Evolutionary conservation across 1,140 invertebrate species (phyloP), one percentile per base, ranked within the genome.

Genomic region (Gryllus bimaculatus): DNA sequence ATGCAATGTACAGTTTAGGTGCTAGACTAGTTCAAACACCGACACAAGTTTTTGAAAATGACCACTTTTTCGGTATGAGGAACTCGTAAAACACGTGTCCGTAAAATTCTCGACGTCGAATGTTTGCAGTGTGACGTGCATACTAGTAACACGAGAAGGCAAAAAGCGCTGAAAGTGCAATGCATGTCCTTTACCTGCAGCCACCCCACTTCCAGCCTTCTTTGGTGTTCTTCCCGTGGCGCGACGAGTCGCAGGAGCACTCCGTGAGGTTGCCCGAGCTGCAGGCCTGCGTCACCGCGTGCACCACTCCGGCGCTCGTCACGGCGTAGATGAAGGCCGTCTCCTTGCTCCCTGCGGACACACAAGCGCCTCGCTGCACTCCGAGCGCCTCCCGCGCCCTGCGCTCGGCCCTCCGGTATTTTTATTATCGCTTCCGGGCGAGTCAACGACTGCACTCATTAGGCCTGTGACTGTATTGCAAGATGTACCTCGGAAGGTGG

Each of bases 171-270:
- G 26, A 5, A 1, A 39, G 26, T 5, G 26, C 26, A 39, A 39
- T 39, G 26, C 26, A 39, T 39, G 1, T 39, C 26, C 26, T 1
- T 39, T 83, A 87, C 87, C 89, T 90, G 84, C 91, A 92, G 8
- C 90, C 91, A 8, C 89, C 90, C 91, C 90, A 92, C 83, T 90
- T 91, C 90, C 89, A 91, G n/a, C 88, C 89, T 81, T 90, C 89
- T 5, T 87, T 85, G 7, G 87, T 88, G 66, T 81, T 85, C 82
- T 86, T 83, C 8, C 88, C 89, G 79, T 88, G 86, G 80, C 85
- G 86, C 78, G 83, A 84, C 82, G 87, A 86, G 83, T 92, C 90
- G 84, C 91, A 92, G 76, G 88, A 88, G 82, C 91, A 92, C 81
- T 91, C 90, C 7, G 90, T 91, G 54, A 92, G 83, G 83, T 91